phyloP scores from a whole-genome alignment of 2,797 vertebrate species.

The Numenius phaeopus region DNA sequence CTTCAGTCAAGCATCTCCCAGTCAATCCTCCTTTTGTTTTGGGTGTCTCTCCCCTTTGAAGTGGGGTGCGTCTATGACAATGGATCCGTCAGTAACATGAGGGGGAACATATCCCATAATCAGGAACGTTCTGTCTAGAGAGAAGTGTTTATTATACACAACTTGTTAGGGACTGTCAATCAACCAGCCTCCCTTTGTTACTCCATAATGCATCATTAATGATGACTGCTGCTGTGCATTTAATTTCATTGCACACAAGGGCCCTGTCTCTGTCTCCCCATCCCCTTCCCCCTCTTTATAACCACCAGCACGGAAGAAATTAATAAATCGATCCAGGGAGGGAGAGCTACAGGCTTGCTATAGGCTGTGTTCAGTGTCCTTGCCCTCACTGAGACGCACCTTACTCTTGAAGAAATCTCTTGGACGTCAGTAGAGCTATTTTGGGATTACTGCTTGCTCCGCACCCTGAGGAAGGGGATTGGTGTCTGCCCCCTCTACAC shows the following conservation, averaged over 20 bases:
- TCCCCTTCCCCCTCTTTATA: slow-evolving; percentile 27
- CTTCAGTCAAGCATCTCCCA: slow-evolving; percentile 50
- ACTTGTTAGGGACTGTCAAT: slow-evolving; percentile 67
- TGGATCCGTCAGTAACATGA: slow-evolving; percentile 46
- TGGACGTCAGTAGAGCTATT: not conserved
- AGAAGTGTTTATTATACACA: slow-evolving; percentile 68
- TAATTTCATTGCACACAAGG: slow-evolving; percentile 68
- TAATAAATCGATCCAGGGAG: slow-evolving; percentile 37
- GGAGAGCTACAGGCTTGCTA: slow-evolving; percentile 3
- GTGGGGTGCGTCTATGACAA: slow-evolving; percentile 47
- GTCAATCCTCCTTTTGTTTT: slow-evolving; percentile 68
- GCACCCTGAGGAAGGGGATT: not conserved
- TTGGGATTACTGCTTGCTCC: not conserved
- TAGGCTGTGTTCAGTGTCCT: not conserved
- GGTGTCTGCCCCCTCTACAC: not conserved
- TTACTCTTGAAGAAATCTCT: not conserved
- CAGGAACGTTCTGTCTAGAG: slow-evolving; percentile 63
- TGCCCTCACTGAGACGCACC: not conserved
- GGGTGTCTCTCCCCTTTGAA: slow-evolving; percentile 61
- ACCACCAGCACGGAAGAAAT: slow-evolving; percentile 42
- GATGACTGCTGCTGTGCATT: slow-evolving; percentile 68
- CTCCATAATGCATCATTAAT: slow-evolving; percentile 70
- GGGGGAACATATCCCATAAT: slow-evolving; percentile 66
- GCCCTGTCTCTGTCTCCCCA: slow-evolving; percentile 45
- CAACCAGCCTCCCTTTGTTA: slow-evolving; percentile 55